Percentiles rank a stretch among this genome's conserved stretches.
These are phyloP conservation scores for Acleris emargana DNA, from an alignment of 2,888 invertebrate genomes.

Conservation along the genomic window DNA sequence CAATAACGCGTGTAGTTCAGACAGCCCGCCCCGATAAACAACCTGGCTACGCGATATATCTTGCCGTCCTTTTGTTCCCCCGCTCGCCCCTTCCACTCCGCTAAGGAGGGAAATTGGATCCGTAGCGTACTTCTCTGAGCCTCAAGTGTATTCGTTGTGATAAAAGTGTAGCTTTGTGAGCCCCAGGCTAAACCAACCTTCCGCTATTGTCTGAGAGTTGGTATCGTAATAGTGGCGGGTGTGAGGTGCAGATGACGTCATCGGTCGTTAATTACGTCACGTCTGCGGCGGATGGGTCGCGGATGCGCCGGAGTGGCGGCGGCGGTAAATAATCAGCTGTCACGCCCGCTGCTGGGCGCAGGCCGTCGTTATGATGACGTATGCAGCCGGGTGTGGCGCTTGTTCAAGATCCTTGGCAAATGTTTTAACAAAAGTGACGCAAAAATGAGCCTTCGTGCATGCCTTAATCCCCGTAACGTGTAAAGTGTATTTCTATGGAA, in stretches of 20 bases:
- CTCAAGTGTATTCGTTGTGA: conserved; percentile 33
- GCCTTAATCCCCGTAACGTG: too few species aligned
- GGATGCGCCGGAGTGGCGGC: conserved; percentile 3
- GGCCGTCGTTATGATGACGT: conserved; percentile 7
- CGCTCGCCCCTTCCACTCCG: conserved; percentile 27
- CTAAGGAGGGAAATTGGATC: conserved; percentile 35
- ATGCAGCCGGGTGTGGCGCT: neutral
- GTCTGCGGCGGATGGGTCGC: conserved; percentile 4
- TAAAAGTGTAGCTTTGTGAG: conserved; percentile 9
- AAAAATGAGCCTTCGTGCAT: neutral
- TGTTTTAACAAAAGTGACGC: neutral
- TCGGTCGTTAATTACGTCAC: conserved; percentile 14
- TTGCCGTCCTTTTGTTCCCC: conserved; percentile 32
- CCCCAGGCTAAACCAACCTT: too few species aligned
- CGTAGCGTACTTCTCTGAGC: conserved; percentile 16
- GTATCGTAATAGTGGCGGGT: neutral
- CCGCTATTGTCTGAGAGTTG: neutral
- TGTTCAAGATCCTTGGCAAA: neutral
- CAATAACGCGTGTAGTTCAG: neutral
- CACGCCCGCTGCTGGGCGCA: conserved; percentile 15
- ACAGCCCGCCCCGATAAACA: conserved; percentile 24
- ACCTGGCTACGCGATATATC: conserved; percentile 30
- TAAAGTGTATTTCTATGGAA: too few species aligned
- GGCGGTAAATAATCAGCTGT: conserved; percentile 12
- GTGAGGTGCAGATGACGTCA: conserved; percentile 21